These are phyloP conservation scores for Serilophus lunatus DNA, from an alignment of 2,113 vertebrate species.

Conservation along the genomic window DNA sequence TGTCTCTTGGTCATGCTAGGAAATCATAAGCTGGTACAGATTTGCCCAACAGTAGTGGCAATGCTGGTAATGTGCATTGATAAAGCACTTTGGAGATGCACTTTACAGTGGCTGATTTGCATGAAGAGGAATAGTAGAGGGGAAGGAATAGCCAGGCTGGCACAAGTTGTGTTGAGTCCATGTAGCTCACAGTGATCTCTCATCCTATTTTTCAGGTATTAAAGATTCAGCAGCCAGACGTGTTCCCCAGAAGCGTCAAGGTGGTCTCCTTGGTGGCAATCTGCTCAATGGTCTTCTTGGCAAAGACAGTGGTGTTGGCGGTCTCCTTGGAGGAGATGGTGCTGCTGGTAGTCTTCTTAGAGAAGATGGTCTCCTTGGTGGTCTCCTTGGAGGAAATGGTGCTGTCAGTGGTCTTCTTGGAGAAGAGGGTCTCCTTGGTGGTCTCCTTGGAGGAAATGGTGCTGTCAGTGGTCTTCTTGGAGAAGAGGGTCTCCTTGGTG, in stretches of 20 bases:
- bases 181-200: neutral
- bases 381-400: fast-evolving
- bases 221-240: neutral
- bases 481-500: fast-evolving
- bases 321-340: neutral
- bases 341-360: fast-evolving
- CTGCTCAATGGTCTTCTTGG: neutral
- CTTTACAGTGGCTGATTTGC: neutral
- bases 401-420: fast-evolving
- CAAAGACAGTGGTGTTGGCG: neutral
- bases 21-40: neutral
- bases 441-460: fast-evolving
- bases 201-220: slow-evolving; percentile 3
- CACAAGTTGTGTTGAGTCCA: neutral
- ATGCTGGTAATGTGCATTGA: neutral
- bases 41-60: neutral
- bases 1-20: neutral
- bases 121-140: neutral
- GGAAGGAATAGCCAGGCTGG: neutral
- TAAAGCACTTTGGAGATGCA: neutral
- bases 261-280: neutral
- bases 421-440: fast-evolving
- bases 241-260: neutral
- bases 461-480: too few species aligned
- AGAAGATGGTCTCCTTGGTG: fast-evolving